Evolutionary conservation across 1,140 invertebrate genomes (phyloP).

Genomic region (Leucophenga varia): DNA sequence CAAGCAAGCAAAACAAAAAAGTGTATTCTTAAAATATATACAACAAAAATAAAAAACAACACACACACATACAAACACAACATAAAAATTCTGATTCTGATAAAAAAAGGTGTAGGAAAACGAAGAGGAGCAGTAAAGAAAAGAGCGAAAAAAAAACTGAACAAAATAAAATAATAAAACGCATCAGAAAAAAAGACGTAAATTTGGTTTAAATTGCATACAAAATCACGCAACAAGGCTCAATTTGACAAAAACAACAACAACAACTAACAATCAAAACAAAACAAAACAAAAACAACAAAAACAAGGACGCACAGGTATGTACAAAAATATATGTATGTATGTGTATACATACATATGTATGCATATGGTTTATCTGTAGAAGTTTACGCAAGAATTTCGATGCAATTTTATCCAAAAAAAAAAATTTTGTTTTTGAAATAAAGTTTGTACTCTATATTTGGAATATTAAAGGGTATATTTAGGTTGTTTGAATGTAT

Average conservation of each 20-base stretch:
- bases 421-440: too few species aligned
- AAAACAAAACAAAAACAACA: conserved; percentile 18
- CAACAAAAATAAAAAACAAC: too few species aligned
- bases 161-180: conserved; percentile 10
- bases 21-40: too few species aligned
- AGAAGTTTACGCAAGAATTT: background rate
- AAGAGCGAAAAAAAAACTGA: conserved; percentile 9
- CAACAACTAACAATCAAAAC: conserved; percentile 15
- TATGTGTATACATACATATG: background rate
- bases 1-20: conserved; percentile 50
- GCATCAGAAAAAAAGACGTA: background rate
- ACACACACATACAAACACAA: conserved; percentile 19
- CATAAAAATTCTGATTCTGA: background rate
- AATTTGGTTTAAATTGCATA: conserved; percentile 14
- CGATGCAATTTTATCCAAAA: background rate
- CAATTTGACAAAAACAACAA: conserved; percentile 4
- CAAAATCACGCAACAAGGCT: conserved; percentile 16
- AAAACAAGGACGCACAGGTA: conserved; percentile 18
- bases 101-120: conserved; percentile 9
- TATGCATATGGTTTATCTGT: background rate
- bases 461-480: too few species aligned
- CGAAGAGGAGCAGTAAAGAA: conserved; percentile 14
- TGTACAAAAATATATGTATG: background rate
- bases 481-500: too few species aligned
- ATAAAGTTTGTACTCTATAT: too few species aligned